Evolutionary conservation across 2,113 vertebrate species (phyloP).

Genomic region (Tricholaema leucomelas): DNA sequence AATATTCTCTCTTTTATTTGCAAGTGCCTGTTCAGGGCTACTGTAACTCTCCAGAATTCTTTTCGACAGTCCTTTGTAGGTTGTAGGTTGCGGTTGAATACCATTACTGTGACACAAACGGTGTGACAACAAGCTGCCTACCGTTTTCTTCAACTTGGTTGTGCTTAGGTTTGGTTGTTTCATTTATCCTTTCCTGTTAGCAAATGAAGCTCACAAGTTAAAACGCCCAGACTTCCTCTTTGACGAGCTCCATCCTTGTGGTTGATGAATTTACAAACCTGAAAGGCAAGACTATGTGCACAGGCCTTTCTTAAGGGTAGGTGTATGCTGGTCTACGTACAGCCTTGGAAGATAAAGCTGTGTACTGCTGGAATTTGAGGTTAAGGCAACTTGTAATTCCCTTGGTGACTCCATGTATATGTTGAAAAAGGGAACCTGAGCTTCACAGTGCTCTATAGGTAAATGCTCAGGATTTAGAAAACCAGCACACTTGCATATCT

Average conservation of each 20-base stretch:
- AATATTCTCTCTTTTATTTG: not conserved
- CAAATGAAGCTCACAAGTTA: not conserved
- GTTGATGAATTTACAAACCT: not conserved
- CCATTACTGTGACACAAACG: not conserved
- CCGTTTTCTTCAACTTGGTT: not conserved
- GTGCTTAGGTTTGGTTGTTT: not conserved
- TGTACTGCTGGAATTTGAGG: rapidly evolving
- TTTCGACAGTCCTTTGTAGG: not conserved
- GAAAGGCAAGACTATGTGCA: not conserved
- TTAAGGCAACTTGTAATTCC: rapidly evolving
- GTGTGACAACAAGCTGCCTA: not conserved
- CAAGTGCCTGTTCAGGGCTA: not conserved
- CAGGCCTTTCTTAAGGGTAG: not conserved
- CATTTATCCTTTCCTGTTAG: not conserved
- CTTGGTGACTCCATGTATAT: not conserved
- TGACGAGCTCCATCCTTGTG: not conserved
- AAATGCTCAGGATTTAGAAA: not conserved
- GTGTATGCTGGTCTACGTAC: not conserved
- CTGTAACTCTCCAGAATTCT: not conserved
- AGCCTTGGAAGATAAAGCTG: not conserved
- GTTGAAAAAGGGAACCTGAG: not conserved
- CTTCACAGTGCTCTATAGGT: not conserved
- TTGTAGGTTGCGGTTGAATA: not conserved
- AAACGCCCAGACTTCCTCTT: not conserved
- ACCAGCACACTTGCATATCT: rapidly evolving